Percentiles rank a stretch among this genome's conserved stretches.
phyloP scores from a whole-genome alignment of 92 coral and sea anemone species.

The Phenganax subtilis region DNA sequence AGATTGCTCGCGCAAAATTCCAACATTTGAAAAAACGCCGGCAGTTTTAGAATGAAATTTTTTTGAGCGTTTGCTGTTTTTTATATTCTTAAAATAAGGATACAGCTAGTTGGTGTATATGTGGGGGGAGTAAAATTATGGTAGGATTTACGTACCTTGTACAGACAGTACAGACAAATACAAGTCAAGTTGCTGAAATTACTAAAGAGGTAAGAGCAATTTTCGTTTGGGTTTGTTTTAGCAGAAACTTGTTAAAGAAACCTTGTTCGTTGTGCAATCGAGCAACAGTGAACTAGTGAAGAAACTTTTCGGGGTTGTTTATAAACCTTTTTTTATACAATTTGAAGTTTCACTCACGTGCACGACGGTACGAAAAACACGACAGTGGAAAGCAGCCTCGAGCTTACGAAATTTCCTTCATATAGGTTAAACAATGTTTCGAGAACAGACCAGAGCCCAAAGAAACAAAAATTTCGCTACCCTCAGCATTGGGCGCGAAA shows the following conservation, averaged over 20 bases:
- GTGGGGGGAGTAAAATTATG: conserved; percentile 2
- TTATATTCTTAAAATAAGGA: not conserved
- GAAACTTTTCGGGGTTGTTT: too few relatives aligned
- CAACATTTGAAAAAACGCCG: conserved; percentile 20
- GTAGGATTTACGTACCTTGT: conserved; percentile 28
- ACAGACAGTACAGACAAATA: not conserved
- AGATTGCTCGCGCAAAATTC: not conserved
- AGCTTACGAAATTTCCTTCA: not conserved
- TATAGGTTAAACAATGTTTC: conserved; percentile 28
- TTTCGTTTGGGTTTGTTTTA: too few relatives aligned
- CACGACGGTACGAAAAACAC: too few relatives aligned
- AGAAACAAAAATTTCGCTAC: not conserved
- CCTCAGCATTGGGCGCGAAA: conserved; percentile 38
- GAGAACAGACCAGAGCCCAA: not conserved
- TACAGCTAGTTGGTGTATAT: not conserved
- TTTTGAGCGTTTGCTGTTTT: not conserved
- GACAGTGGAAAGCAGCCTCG: too few relatives aligned
- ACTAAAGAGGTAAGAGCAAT: conserved; percentile 24
- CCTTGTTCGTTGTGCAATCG: too few relatives aligned
- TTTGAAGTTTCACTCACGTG: too few relatives aligned
- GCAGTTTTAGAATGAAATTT: not conserved
- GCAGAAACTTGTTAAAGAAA: too few relatives aligned
- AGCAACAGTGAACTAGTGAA: too few relatives aligned
- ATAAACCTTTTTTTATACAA: too few relatives aligned
- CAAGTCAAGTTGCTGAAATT: conserved; percentile 11